Percentiles rank a stretch among this genome's conserved stretches.
Evolutionary conservation across 2,113 vertebrate species (phyloP).

Genomic region (Phasianus colchicus): DNA sequence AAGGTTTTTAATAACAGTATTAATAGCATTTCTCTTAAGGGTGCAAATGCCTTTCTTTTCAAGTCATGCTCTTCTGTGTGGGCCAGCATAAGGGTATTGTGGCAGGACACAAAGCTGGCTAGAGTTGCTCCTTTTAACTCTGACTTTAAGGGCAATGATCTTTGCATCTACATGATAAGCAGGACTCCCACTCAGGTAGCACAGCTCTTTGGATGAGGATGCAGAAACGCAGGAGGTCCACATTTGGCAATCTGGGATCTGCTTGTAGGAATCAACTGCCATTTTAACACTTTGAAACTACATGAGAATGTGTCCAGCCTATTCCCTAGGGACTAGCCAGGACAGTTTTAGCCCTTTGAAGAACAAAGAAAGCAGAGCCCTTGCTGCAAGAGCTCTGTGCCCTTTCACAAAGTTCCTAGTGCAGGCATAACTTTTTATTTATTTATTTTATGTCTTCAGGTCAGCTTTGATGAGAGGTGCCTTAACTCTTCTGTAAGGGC

Average conservation of each 20-base stretch:
- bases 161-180: not conserved
- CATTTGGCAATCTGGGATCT: not conserved
- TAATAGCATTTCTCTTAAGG: not conserved
- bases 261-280: not conserved
- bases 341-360: constrained; percentile 11
- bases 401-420: constrained; percentile 25
- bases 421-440: constrained; percentile 32
- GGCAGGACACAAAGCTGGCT: not conserved
- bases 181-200: not conserved
- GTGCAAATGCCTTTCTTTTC: not conserved
- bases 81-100: not conserved
- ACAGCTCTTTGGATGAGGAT: not conserved
- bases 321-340: not conserved
- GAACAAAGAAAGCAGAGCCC: constrained; percentile 24
- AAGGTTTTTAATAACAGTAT: not conserved
- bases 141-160: not conserved
- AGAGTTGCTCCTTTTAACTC: not conserved
- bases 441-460: constrained; percentile 43
- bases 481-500: not conserved
- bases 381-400: constrained; percentile 23
- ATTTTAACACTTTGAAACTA: constrained; percentile 23
- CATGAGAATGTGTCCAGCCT: not conserved
- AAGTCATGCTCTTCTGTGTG: not conserved
- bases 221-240: constrained; percentile 17
- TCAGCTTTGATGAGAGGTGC: constrained; percentile 49